Evolutionary conservation across 2,797 vertebrate genomes (phyloP), one percentile per base, ranked within the genome.

Genomic region (Anomalospiza imberbis): DNA sequence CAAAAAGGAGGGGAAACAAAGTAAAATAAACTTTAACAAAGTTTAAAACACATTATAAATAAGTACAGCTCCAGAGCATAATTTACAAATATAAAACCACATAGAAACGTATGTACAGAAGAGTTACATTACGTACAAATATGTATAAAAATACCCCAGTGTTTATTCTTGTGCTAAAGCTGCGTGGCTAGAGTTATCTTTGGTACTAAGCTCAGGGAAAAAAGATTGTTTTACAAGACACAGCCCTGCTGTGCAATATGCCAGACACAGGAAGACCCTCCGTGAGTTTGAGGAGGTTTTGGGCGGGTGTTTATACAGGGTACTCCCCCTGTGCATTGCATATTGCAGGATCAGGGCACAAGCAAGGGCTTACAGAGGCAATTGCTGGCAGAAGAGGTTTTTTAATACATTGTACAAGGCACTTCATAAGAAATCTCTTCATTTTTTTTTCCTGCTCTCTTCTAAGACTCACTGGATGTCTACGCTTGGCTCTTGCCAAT

Each of bases 11-110:
- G 31, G 26, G 22, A 47, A 92, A 85, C 4, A 0, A 95, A 94
- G 92, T 89, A 82, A 96, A 96, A 96, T 92, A 95, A 91, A 93
- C 61, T 95, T 94, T 94, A 96, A 75, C 91, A 79, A 94, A 94
- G 91, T 91, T 96, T 96, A 93, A 97, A 96, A 95, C 87, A 92
- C 76, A 71, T 98, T 97, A 99, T 99, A 99, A 99, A 99, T 99
- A 99, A 97, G 98, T 97, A 97, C 98, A 98, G 98, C 97, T 98
- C 97, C 97, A 93, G 94, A 97, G 94, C 96, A 98, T 98, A 98
- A 98, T 98, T 98, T 98, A 98, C 98, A 99, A 98, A 98, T 97
- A 98, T 97, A 97, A 96, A 97, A 94, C 91, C 95, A 94, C 94
- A 79, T 97, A 97, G 95, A 97, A 97, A 94, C 47, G 54, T 98